phyloP scores from a whole-genome alignment of 2,797 vertebrate species.

The Tenualosa ilisha region DNA sequence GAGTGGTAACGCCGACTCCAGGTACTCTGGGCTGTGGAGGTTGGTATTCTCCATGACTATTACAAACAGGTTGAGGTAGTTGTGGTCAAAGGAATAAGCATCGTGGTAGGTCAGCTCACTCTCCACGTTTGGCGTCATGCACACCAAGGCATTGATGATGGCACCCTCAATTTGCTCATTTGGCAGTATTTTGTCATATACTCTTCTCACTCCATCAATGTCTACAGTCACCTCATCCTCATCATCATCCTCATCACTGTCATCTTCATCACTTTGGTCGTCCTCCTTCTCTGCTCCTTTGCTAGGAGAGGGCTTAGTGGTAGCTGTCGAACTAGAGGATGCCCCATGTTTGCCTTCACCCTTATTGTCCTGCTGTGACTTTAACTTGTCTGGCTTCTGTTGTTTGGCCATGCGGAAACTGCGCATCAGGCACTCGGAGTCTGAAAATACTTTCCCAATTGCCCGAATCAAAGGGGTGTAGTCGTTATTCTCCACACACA shows the following conservation, averaged over 20 bases:
- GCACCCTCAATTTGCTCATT: slow-evolving; percentile 92
- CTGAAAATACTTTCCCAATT: slow-evolving; percentile 92
- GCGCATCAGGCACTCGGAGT: slow-evolving; percentile 87
- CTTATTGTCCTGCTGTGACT: slow-evolving; percentile 91
- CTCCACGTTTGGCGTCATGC: slow-evolving; percentile 94
- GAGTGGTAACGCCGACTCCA: slow-evolving; percentile 91
- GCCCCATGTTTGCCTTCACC: slow-evolving; percentile 85
- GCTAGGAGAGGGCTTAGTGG: slow-evolving; percentile 36
- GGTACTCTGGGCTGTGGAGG: slow-evolving; percentile 97
- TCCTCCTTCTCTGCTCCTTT: not conserved
- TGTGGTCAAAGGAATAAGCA: slow-evolving; percentile 89
- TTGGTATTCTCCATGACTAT: slow-evolving; percentile 97
- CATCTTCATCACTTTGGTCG: not conserved
- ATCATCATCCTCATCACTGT: slow-evolving; percentile 78
- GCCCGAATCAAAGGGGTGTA: slow-evolving; percentile 89
- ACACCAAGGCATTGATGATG: slow-evolving; percentile 93
- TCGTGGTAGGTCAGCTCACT: slow-evolving; percentile 97
- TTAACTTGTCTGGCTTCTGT: slow-evolving; percentile 78
- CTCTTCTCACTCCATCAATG: slow-evolving; percentile 86
- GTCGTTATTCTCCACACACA: slow-evolving; percentile 88
- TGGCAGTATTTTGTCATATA: slow-evolving; percentile 87
- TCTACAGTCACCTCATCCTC: slow-evolving; percentile 88
- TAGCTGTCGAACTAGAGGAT: slow-evolving; percentile 77
- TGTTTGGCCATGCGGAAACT: slow-evolving; percentile 89
- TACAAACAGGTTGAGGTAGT: slow-evolving; percentile 96